These are phyloP conservation scores for Pteruthius melanotis DNA, from an alignment of 2,113 vertebrate genomes.

Conservation along the genomic window DNA sequence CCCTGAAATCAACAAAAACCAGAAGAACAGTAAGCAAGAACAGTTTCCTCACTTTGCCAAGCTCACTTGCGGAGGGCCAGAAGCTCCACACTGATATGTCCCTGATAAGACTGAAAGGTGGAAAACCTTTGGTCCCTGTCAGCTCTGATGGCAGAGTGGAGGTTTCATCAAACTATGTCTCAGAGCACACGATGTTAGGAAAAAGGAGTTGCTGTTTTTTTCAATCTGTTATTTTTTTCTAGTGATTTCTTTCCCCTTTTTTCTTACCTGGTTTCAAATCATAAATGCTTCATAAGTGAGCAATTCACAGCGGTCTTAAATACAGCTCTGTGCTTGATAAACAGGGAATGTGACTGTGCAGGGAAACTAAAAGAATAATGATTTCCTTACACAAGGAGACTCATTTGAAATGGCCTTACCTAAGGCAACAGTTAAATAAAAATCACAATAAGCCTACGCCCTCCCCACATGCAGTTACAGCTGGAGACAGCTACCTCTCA, in stretches of 20 bases:
- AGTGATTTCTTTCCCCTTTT: neutral
- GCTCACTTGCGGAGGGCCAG: neutral
- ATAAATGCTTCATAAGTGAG: neutral
- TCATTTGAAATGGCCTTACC: neutral
- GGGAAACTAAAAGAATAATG: neutral
- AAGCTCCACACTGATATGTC: neutral
- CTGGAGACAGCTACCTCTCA: neutral
- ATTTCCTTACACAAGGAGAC: neutral
- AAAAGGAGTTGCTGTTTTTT: neutral
- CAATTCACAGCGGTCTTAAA: neutral
- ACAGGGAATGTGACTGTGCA: neutral
- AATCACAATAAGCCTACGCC: neutral
- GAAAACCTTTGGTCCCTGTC: neutral
- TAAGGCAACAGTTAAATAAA: slow-evolving; percentile 11
- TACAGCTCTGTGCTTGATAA: neutral
- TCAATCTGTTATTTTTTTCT: neutral
- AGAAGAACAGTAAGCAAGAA: neutral
- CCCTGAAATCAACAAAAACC: slow-evolving; percentile 70
- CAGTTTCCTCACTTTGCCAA: neutral
- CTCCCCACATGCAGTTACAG: neutral
- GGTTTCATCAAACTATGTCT: neutral
- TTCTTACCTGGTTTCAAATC: neutral
- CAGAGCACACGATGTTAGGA: neutral
- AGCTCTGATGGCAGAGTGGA: neutral
- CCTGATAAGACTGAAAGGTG: neutral